Evolutionary conservation across 1,140 invertebrate genomes (phyloP).

Genomic region (Tetramorium simillimum): DNA sequence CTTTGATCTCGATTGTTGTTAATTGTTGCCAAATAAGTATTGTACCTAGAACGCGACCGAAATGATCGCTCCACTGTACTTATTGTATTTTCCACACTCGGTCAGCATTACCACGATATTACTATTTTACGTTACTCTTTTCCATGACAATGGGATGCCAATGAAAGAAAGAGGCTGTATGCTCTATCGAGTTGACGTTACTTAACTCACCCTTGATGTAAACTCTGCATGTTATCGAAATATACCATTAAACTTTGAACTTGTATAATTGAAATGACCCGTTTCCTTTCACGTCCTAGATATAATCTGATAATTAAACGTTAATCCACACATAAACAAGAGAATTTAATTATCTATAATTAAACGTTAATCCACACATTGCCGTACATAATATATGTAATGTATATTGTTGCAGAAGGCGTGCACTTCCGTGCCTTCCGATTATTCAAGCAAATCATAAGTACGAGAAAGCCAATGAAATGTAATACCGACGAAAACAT

Average conservation of each 20-base stretch:
- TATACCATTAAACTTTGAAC: slow-evolving; percentile 80
- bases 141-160: slow-evolving; percentile 75
- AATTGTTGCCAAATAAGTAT: slow-evolving; percentile 84
- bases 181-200: slow-evolving; percentile 74
- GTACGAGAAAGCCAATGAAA: background rate
- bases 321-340: background rate
- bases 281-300: background rate
- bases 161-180: slow-evolving; percentile 62
- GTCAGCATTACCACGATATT: slow-evolving; percentile 77
- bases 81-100: slow-evolving; percentile 83
- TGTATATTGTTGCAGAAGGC: background rate
- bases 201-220: slow-evolving; percentile 82
- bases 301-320: background rate
- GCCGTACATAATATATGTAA: background rate
- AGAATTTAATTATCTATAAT: slow-evolving; percentile 14
- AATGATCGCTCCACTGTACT: slow-evolving; percentile 48
- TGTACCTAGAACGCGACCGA: slow-evolving; percentile 61
- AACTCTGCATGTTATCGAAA: slow-evolving; percentile 82
- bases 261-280: background rate
- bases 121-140: slow-evolving; percentile 81
- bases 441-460: background rate
- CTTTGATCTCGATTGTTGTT: slow-evolving; percentile 83
- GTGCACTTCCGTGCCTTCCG: background rate
- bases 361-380: background rate
- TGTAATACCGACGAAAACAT: background rate